phyloP scores from a whole-genome alignment of 1,140 invertebrate species.

The Drosophila kikkawai region DNA sequence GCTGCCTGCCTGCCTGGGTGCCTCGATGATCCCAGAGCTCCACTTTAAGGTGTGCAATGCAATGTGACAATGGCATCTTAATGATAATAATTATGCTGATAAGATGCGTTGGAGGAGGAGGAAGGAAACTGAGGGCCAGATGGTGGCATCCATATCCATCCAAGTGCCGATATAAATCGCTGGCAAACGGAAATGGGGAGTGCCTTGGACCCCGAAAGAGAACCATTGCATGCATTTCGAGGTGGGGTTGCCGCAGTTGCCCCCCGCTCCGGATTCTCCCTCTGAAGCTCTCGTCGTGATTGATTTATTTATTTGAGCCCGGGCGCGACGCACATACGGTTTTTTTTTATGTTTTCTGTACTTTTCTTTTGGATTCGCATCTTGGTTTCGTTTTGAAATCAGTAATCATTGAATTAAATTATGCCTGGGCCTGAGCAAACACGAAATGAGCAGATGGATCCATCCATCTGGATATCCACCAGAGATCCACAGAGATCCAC shows the following conservation, averaged over 20 bases:
- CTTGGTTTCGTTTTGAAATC: slow-evolving; percentile 75
- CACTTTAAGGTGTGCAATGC: slow-evolving; percentile 64
- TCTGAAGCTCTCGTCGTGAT: slow-evolving; percentile 48
- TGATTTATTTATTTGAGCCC: slow-evolving; percentile 81
- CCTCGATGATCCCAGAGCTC: slow-evolving; percentile 20
- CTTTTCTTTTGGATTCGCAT: slow-evolving; percentile 47
- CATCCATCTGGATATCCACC: slow-evolving; percentile 40
- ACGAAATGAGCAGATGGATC: slow-evolving; percentile 2
- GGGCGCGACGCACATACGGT: slow-evolving; percentile 61
- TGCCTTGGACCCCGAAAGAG: slow-evolving; percentile 56
- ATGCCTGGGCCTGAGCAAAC: slow-evolving; percentile 44
- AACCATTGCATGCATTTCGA: slow-evolving; percentile 55
- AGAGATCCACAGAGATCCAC: slow-evolving; percentile 4
- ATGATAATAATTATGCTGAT: slow-evolving; percentile 76
- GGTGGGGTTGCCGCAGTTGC: slow-evolving; percentile 39
- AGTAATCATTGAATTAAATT: slow-evolving; percentile 83
- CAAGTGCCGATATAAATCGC: slow-evolving; percentile 74
- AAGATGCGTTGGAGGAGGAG: slow-evolving; percentile 43
- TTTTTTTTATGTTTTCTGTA: slow-evolving; percentile 7
- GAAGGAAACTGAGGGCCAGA: background rate
- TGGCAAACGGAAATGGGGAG: slow-evolving; percentile 79
- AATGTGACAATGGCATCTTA: slow-evolving; percentile 76
- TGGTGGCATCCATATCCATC: slow-evolving; percentile 38
- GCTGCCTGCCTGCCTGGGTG: slow-evolving; percentile 3
- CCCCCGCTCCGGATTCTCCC: slow-evolving; percentile 10